Evolutionary conservation across 2,113 vertebrate genomes (phyloP).

Genomic region (Pituophis catenifer): DNA sequence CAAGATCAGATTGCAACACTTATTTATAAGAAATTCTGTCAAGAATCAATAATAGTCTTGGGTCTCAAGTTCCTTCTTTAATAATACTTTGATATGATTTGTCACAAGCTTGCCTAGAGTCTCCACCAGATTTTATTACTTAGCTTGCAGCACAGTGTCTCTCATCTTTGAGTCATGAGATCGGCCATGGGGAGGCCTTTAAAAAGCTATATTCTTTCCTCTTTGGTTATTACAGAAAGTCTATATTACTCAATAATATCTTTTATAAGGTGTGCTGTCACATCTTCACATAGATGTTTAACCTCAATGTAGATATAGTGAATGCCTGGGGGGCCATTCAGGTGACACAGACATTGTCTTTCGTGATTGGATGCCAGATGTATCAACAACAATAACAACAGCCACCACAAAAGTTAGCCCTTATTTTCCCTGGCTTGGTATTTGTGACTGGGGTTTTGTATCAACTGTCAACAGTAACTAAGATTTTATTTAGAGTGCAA

Average conservation of each 20-base stretch:
- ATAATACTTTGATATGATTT: constrained; percentile 94
- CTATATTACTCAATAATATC: constrained; percentile 85
- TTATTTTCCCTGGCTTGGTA: constrained; percentile 70
- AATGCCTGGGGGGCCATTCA: constrained; percentile 76
- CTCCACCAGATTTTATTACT: constrained; percentile 87
- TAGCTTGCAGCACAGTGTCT: constrained; percentile 84
- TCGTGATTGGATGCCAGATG: constrained; percentile 78
- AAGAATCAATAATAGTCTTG: constrained; percentile 90
- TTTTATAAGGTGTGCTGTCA: constrained; percentile 83
- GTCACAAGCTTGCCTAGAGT: constrained; percentile 86
- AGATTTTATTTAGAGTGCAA: constrained; percentile 74
- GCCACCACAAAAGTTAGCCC: constrained; percentile 63
- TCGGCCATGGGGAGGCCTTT: constrained; percentile 84
- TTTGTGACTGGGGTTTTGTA: constrained; percentile 72
- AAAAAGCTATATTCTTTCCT: constrained; percentile 85
- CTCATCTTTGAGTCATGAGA: constrained; percentile 84
- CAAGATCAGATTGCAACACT: constrained; percentile 85
- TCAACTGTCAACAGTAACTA: constrained; percentile 72
- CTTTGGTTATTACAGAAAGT: constrained; percentile 87
- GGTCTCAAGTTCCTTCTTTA: constrained; percentile 90
- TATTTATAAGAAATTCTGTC: constrained; percentile 90
- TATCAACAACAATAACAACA: constrained; percentile 56
- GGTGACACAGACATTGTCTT: constrained; percentile 78
- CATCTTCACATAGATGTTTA: constrained; percentile 82
- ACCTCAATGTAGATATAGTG: constrained; percentile 78